Conservation (phyloP, 2,797 vertebrate genomes). For the Pantherophis vulpinus region DNA sequence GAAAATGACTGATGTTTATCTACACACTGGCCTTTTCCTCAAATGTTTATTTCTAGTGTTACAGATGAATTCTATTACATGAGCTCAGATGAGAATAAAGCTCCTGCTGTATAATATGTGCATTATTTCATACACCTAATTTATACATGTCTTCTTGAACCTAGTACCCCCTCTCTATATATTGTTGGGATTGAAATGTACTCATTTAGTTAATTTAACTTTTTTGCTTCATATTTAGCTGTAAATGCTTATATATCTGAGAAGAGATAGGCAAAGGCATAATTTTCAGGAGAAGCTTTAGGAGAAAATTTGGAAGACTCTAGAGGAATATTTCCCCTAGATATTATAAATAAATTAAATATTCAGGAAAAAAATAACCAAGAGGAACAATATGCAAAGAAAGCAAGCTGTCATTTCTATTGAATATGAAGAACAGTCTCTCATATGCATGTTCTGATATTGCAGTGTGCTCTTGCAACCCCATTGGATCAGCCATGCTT, state of each 20-base stretch:
- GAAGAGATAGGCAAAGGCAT: neutral
- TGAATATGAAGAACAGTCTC: neutral
- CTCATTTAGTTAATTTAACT: neutral
- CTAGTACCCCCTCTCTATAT: neutral
- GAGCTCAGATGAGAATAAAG: neutral
- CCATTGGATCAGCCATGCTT: constrained; percentile 80
- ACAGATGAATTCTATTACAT: neutral
- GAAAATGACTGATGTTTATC: neutral
- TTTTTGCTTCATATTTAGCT: neutral
- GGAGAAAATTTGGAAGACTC: neutral
- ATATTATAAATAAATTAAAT: neutral
- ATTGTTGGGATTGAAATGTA: neutral
- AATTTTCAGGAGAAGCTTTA: neutral
- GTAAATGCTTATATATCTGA: neutral
- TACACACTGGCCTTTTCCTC: neutral
- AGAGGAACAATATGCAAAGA: neutral
- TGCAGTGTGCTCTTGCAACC: constrained; percentile 87
- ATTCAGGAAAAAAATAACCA: neutral
- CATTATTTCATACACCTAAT: neutral
- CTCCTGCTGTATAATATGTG: neutral
- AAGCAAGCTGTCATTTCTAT: neutral
- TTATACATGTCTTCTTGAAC: neutral
- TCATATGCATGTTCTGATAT: neutral
- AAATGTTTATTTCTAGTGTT: neutral
- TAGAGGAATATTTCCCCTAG: neutral